Evolutionary conservation across 2,113 vertebrate species (phyloP), one percentile per base, ranked within the genome.

Genomic region (Stomatorhinus ivindoensis): DNA sequence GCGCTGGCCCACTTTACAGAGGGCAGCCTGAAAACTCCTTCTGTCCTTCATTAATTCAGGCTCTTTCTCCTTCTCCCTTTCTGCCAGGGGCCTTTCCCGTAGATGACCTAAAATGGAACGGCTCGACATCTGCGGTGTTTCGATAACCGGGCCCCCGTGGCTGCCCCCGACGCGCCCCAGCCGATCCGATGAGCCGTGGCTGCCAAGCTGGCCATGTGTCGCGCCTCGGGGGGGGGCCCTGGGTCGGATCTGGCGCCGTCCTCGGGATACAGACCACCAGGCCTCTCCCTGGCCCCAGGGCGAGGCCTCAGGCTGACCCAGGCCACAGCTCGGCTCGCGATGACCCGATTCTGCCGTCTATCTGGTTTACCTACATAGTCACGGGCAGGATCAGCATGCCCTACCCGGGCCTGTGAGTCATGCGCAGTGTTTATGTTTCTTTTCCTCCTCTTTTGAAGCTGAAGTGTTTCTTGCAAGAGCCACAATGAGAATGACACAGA

Each of bases 131-230:
- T 27, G 47, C 19, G 44, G 19, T 2, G 83, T 50, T 86, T 31
- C n/a, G 44, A 48, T 86, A 86, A 48, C 83, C 47, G 83, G 83
- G 83, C 83, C 83, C 82, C 21, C 1, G 0, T 24, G 44, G 21
- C 83, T 46, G 39, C 83, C 46, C 82, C 21, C 82, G 21, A n/a
- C 46, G 24, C 24, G 2, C 58, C 58, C 58, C 24, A 61, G 24
- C 24, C 24, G 24, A 61, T 61, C 27, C 58, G 8, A 3, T n/a
- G 58, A n/a, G 58, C n/a, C 24, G 10, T 0, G 9, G 65, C 61
- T 51, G 27, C 48, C 88, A 73, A 47, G 11, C 46, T 10, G 0
- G 61, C 87, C 87, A 87, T 90, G 89, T 89, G 85, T 87, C 44
- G 35, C 2, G 10, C 88, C 80, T 85, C 44, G 21, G 58, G 55